Evolutionary conservation across 2,113 vertebrate species (phyloP), one percentile per base, ranked within the genome.

Genomic region (Sceloporus undulatus): DNA sequence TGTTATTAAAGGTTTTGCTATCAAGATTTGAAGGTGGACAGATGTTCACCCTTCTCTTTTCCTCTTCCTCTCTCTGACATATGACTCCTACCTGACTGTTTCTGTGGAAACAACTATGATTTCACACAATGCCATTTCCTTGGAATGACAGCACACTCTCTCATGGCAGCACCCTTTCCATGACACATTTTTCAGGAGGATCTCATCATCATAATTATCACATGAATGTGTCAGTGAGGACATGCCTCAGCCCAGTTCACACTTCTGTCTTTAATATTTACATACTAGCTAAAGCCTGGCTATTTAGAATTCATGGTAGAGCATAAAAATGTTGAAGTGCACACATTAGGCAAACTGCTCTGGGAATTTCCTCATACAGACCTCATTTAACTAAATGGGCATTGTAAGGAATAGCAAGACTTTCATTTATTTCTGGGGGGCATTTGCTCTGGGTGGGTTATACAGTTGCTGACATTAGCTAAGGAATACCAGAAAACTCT

Each of bases 381-480:
- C 19, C 18, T 84, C 59, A 78, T 52, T 79, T 75, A 77, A 86
- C 29, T 79, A 68, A 86, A 86, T 83, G 62, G 59, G 62, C 18
- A 25, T 83, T 83, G 81, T 68, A n/a, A 73, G 65, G 77, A 65
- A 77, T 83, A 83, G 23, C 42, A 78, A 66, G 54, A 68, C 48
- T 34, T 21, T 21, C n/a, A 59, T 80, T 54, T 42, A 70, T 79
- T 79, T 68, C 62, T 68, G 19, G n/a, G 59, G 71, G 59, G 11
- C 42, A 83, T 70, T 83, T 88, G 74, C 25, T 88, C 62, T 21
- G 54, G 42, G 34, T 78, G 62, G 74, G 84, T 84, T 77, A 84
- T 78, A 54, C n/a, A 54, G 48, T 48, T 84, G 82, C 34, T 88
- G 81, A 70, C 73, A 88, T 83, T 88, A 77, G n/a, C 48, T 40